Percentiles rank a stretch among this genome's conserved stretches.
Evolutionary conservation across 2,113 vertebrate species (phyloP).

Genomic region (Craseonycteris thonglongyai): DNA sequence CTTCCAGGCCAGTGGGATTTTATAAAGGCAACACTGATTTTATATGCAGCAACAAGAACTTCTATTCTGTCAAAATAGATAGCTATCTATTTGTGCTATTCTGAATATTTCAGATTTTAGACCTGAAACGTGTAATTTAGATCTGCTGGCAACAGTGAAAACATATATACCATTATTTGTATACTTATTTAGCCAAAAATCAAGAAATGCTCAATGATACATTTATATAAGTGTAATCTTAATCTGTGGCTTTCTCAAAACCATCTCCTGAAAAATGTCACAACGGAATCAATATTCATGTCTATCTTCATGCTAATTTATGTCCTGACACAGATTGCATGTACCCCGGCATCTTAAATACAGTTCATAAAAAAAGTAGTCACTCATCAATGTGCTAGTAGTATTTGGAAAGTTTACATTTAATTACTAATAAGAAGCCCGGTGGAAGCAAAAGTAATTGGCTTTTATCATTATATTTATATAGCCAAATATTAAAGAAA

Average conservation of each 20-base stretch:
- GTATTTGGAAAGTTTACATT: conserved; percentile 71
- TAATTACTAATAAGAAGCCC: conserved; percentile 73
- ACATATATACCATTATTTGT: conserved; percentile 65
- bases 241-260: conserved; percentile 73
- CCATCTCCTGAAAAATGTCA: conserved; percentile 70
- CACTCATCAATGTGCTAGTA: conserved; percentile 63
- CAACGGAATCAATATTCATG: conserved; percentile 73
- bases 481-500: conserved; percentile 53
- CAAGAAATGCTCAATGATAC: conserved; percentile 72
- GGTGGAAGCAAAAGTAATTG: conserved; percentile 61
- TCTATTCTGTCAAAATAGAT: conserved; percentile 6
- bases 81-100: neutral
- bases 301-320: conserved; percentile 73
- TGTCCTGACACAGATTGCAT: conserved; percentile 68
- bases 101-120: conserved; percentile 4
- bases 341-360: conserved; percentile 70
- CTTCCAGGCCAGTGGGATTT: neutral
- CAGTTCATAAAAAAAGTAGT: conserved; percentile 63
- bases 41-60: neutral
- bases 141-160: conserved; percentile 54
- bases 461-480: conserved; percentile 48
- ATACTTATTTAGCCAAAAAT: conserved; percentile 74
- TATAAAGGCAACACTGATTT: neutral
- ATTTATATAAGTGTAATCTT: conserved; percentile 72
- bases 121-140: conserved; percentile 42